These are phyloP conservation scores for Peromyscus attwateri DNA, from an alignment of 2,797 vertebrate species.

Conservation along the genomic window DNA sequence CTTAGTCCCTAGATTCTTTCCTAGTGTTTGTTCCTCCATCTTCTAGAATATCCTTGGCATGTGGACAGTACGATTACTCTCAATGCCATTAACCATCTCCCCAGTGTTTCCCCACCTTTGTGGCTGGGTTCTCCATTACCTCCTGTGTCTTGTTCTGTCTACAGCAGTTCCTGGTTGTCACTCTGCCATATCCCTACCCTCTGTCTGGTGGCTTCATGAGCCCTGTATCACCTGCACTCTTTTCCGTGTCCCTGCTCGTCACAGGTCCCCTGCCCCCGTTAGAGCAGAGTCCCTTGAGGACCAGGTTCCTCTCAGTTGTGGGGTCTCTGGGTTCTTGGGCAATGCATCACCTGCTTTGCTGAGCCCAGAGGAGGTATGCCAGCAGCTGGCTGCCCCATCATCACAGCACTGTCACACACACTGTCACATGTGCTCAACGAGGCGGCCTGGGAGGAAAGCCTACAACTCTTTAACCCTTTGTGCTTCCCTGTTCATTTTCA, in stretches of 20 bases:
- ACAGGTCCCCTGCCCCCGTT: not conserved
- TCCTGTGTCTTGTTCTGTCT: not conserved
- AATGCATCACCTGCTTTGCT: not conserved
- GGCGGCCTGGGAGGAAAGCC: not conserved
- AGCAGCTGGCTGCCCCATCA: not conserved
- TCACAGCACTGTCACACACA: too few species aligned
- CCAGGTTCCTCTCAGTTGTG: not conserved
- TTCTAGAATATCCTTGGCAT: not conserved
- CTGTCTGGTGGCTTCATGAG: not conserved
- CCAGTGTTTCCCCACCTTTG: not conserved
- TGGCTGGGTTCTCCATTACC: not conserved
- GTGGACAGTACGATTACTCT: not conserved
- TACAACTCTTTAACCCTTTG: not conserved
- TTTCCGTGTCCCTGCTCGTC: accelerated
- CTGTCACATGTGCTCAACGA: too few species aligned
- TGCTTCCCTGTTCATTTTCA: not conserved
- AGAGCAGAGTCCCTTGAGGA: not conserved
- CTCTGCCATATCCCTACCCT: not conserved
- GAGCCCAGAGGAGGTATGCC: not conserved
- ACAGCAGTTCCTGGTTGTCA: too few species aligned
- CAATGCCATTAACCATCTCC: not conserved
- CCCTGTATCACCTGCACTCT: too few species aligned
- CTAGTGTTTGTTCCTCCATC: not conserved
- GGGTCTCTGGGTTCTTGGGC: not conserved
- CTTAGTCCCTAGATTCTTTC: not conserved